Evolutionary conservation across 2,797 vertebrate genomes (phyloP).

Genomic region (Pangasius sanitwongsei): DNA sequence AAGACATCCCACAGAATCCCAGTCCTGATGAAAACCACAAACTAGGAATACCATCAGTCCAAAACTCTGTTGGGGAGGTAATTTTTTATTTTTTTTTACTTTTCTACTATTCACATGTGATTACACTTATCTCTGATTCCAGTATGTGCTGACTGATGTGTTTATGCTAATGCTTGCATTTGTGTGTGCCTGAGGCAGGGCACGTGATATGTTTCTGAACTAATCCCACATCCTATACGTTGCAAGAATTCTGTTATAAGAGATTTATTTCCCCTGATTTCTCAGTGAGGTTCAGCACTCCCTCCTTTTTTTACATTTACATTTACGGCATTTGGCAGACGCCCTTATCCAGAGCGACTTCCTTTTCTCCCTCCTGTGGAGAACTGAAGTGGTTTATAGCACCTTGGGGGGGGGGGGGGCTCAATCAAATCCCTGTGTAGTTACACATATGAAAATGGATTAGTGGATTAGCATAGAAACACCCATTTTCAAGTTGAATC

Average conservation of each 20-base stretch:
- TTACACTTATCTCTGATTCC: neutral
- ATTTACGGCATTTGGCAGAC: no score
- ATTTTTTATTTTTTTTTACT: no score
- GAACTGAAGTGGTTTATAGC: slow-evolving; percentile 22
- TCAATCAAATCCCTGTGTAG: slow-evolving; percentile 7
- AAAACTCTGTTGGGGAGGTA: no score
- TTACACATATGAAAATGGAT: slow-evolving; percentile 11
- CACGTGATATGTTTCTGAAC: slow-evolving; percentile 11
- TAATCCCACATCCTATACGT: slow-evolving; percentile 3
- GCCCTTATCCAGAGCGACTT: no score
- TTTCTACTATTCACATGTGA: neutral
- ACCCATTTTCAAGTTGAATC: slow-evolving; percentile 3
- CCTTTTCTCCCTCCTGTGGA: neutral
- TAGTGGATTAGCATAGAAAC: slow-evolving; percentile 11
- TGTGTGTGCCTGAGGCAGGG: slow-evolving; percentile 7
- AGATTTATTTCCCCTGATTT: slow-evolving; percentile 1
- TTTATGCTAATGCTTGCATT: neutral
- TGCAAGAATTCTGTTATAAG: slow-evolving; percentile 12
- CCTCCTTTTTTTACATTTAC: no score
- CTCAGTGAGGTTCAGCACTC: neutral
- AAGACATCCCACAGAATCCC: neutral
- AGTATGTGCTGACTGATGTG: slow-evolving; percentile 8
- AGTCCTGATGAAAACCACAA: neutral
- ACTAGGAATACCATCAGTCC: no score
- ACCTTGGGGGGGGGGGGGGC: neutral